Evolutionary conservation across 2,888 invertebrate genomes (phyloP).

Genomic region (Andrena marginata): DNA sequence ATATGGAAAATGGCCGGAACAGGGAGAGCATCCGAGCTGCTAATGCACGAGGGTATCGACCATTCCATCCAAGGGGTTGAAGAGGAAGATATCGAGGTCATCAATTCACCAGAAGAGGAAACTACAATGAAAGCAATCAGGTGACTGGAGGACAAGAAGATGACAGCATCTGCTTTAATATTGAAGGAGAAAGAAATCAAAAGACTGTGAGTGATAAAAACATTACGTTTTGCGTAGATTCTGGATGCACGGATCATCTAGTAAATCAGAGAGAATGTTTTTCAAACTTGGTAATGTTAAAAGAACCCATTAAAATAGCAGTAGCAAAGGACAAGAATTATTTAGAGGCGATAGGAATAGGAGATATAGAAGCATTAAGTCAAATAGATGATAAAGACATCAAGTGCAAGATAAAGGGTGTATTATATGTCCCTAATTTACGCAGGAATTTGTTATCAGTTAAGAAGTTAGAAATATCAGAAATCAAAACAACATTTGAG

Average conservation of each 20-base stretch:
- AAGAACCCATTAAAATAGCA: slow-evolving; percentile 10
- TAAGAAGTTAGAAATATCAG: slow-evolving; percentile 4
- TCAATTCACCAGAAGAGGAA: background rate
- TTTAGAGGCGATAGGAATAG: slow-evolving; percentile 10
- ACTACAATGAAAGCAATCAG: background rate
- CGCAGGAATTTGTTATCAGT: slow-evolving; percentile 31
- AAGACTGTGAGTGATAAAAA: background rate
- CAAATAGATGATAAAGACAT: background rate
- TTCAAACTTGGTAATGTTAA: slow-evolving; percentile 8
- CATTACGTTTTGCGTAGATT: slow-evolving; percentile 27
- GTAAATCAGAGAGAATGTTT: slow-evolving; percentile 20
- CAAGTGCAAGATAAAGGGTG: slow-evolving; percentile 5
- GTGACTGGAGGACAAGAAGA: background rate
- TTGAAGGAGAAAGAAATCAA: too few species aligned
- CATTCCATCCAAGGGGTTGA: background rate
- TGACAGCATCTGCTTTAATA: background rate
- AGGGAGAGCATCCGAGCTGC: background rate
- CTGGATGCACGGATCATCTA: slow-evolving; percentile 35
- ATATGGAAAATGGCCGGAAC: too few species aligned
- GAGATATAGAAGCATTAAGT: background rate
- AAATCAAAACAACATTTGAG: background rate
- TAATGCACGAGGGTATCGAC: background rate
- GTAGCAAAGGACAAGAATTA: slow-evolving; percentile 14
- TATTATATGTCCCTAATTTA: background rate
- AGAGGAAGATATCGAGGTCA: background rate